Evolutionary conservation across 2,797 vertebrate species (phyloP), one percentile per base, ranked within the genome.

Genomic region (Atherinosoma microstoma): DNA sequence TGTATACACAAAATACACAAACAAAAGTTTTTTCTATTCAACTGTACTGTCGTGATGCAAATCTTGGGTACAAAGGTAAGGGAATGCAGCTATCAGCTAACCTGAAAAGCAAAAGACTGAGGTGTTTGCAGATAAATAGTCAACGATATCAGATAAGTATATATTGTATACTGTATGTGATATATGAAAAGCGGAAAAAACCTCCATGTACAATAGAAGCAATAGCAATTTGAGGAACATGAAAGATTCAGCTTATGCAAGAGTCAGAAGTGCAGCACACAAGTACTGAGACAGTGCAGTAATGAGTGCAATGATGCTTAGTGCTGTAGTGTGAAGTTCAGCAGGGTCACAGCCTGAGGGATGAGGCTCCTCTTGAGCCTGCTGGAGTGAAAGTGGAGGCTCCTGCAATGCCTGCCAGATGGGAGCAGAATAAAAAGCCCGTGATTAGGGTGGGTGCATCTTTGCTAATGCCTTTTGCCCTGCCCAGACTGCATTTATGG

Each of bases 291-390:
- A 53, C 20, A 27, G 11, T n/a, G 18, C n/a, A 45, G 45, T 70
- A 56, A 53, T 54, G 54, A 76, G 30, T 47, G 36, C 62, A 61
- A 12, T 36, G 27, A 36, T 62, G 40, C 22, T 59, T 13, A 30
- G 62, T n/a, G 38, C 36, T 32, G 58, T 40, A 30, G n/a, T 70
- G 36, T 58, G 38, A 45, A 66, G 67, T 62, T 63, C 58, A 72
- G 40, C 32, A 32, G 10, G 40, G 58, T 51, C 64, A 49, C 40
- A 32, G 58, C 75, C 29, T 58, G 18, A 56, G 69, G 49, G 69
- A 49, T 13, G 58, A 57, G 57, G 24, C 36, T 34, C 38, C 9
- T 57, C 34, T 49, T 27, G 6, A 42, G 30, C 35, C n/a, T 54
- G 16, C 38, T 42, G 35, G 27, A 70, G 70, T 20, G 0, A 45